phyloP scores from a whole-genome alignment of 2,113 vertebrate species.

The Isurus oxyrinchus region DNA sequence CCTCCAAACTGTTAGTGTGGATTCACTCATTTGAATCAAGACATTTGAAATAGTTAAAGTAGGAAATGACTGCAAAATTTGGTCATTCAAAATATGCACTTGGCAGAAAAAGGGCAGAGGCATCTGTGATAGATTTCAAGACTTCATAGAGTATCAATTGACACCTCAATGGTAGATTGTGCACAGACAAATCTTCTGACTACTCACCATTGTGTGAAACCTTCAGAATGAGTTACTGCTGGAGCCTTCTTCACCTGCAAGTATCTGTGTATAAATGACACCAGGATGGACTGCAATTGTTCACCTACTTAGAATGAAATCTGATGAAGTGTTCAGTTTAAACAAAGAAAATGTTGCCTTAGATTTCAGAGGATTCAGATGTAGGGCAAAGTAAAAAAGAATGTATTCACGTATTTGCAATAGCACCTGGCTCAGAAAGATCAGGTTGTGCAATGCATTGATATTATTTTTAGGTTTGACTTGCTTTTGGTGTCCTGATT shows the following conservation, averaged over 20 bases:
- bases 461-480: background rate
- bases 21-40: slow-evolving; percentile 25
- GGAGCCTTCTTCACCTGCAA: background rate
- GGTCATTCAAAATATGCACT: slow-evolving; percentile 20
- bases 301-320: background rate
- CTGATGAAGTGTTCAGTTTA: background rate
- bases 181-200: background rate
- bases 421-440: background rate
- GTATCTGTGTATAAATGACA: background rate
- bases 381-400: background rate
- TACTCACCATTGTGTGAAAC: background rate
- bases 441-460: background rate
- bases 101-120: background rate
- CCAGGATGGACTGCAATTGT: background rate
- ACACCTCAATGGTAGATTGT: background rate
- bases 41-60: slow-evolving; percentile 5
- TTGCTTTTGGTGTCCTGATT: background rate
- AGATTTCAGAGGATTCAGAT: background rate
- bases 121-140: background rate
- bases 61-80: slow-evolving; percentile 18
- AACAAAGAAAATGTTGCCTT: background rate
- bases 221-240: background rate
- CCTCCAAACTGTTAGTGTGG: slow-evolving; percentile 17
- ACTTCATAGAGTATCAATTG: background rate
- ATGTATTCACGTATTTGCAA: background rate